Conservation (phyloP, 2,888 invertebrate species). For the Apoda limacodes region DNA sequence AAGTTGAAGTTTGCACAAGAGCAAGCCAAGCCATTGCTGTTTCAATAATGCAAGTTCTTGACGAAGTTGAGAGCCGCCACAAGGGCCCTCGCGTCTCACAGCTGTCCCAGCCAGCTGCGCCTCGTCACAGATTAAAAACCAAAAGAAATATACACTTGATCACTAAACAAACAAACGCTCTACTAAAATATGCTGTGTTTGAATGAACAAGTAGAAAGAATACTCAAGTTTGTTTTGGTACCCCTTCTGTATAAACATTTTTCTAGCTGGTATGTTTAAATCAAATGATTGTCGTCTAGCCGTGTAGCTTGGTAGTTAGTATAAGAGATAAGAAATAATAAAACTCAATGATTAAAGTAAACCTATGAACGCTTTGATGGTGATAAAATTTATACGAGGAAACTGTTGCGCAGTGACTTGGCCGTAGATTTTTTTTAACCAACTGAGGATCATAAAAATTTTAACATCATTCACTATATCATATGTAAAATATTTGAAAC, state of each 20-base stretch:
- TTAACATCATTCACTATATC: no score
- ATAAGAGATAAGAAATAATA: no score
- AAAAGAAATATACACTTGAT: slow-evolving; percentile 37
- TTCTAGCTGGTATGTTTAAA: no score
- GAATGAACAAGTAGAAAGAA: slow-evolving; percentile 27
- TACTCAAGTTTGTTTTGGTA: slow-evolving; percentile 35
- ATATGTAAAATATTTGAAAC: no score
- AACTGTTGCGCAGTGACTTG: no score
- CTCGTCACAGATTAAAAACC: slow-evolving; percentile 38
- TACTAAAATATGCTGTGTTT: slow-evolving; percentile 30
- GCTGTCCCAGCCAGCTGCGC: slow-evolving; percentile 48
- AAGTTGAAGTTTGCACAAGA: slow-evolving; percentile 26
- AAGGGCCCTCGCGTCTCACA: slow-evolving; percentile 37
- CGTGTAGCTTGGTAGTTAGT: no score
- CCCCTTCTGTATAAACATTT: slow-evolving; percentile 34
- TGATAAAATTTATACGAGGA: no score
- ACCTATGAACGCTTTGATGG: no score
- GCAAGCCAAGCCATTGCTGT: slow-evolving; percentile 23
- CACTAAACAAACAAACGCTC: slow-evolving; percentile 47
- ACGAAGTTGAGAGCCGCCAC: slow-evolving; percentile 30
- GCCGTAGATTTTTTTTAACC: no score
- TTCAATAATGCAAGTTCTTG: slow-evolving; percentile 26
- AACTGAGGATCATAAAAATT: no score
- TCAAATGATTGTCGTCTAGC: no score
- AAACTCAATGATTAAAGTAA: no score